Evolutionary conservation across 1,140 invertebrate genomes (phyloP), one percentile per base, ranked within the genome.

Genomic region (Varroa destructor): DNA sequence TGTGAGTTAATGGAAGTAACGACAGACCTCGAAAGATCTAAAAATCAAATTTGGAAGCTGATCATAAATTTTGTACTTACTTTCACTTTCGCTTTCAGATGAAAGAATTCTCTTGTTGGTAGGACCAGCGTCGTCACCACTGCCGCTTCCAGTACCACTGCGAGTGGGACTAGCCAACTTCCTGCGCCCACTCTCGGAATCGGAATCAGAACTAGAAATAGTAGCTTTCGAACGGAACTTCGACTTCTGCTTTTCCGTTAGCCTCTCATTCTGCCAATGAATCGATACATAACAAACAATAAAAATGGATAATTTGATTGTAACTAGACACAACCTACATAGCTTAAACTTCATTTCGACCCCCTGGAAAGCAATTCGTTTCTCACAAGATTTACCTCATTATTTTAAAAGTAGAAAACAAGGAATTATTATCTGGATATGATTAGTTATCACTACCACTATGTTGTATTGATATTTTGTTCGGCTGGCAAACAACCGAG

Each of bases 191-290:
- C 10, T 6, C 5, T n/a, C 37, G 2, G 56, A 71, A 37, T 72
- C 71, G 1, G 71, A 72, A 58, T 57, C 71, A 70, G 71, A 72
- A 12, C 57, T 74, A 0, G 93, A 96, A 72, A 97, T 95, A 0
- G 90, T 93, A 74, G 90, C 93, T 80, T 96, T 97, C 0, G 93
- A 96, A 0, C 94, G 87, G 76, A 96, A 88, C 78, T 90, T 88
- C 36, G 87, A 83, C 64, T 90, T 88, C 77, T 92, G 89, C 81
- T 91, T 93, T 3, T 86, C 84, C 57, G 86, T 85, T 40, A 90
- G 82, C 14, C 87, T 88, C 74, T 89, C 88, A 51, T 74, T 75
- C 70, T 76, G 73, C 1, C n/a, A 58, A 58, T 8, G 46, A 51
- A 8, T 8, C 3, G 12, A 58, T 58, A 42, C 40, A 42, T 5